A percentile compares a stretch with the other conserved stretches of the same genome.
Conservation (phyloP, 2,888 invertebrate genomes). For the Erannis defoliaria region DNA sequence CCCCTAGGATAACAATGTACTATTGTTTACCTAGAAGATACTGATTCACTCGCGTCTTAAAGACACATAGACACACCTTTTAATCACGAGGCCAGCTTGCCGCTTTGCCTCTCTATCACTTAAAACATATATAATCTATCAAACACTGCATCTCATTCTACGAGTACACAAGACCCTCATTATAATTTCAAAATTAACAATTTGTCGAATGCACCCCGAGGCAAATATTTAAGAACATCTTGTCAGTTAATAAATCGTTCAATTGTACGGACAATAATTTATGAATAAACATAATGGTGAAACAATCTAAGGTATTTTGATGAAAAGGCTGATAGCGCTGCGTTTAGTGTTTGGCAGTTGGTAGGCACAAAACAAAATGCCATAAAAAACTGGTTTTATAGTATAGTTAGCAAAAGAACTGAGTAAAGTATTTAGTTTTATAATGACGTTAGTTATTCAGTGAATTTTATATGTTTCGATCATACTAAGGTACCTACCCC, state of each 20-base stretch:
- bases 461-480: no score
- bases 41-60: no score
- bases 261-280: conserved; percentile 47
- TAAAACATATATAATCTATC: no score
- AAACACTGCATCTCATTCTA: conserved; percentile 11
- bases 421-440: not conserved
- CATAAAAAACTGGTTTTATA: conserved; percentile 65
- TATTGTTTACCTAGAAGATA: no score
- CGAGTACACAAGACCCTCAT: conserved; percentile 42
- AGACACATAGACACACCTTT: no score
- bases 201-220: conserved; percentile 58
- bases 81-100: no score
- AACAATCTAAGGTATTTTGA: conserved; percentile 74
- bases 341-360: conserved; percentile 62
- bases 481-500: no score
- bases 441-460: not conserved
- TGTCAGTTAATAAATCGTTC: conserved; percentile 72
- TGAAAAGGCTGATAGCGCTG: conserved; percentile 69
- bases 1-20: no score
- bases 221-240: conserved; percentile 59
- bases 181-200: conserved; percentile 63
- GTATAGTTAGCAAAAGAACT: conserved; percentile 63
- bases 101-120: no score
- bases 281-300: conserved; percentile 57
- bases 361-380: conserved; percentile 66